A percentile compares a stretch with the other conserved stretches of the same genome.
These are phyloP conservation scores for Brienomyrus brachyistius DNA, from an alignment of 2,113 vertebrate species.

Conservation along the genomic window DNA sequence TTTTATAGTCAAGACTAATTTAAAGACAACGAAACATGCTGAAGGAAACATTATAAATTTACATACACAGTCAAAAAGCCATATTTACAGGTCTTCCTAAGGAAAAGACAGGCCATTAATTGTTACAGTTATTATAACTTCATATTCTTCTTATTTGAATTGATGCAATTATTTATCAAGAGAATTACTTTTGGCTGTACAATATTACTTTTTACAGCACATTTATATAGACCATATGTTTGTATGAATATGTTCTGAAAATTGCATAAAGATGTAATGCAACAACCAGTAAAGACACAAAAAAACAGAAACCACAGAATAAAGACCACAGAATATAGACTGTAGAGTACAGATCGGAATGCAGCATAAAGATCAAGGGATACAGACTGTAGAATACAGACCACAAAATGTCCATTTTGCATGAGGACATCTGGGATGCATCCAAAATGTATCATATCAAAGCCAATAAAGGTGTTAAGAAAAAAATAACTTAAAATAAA, in stretches of 20 bases:
- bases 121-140: neutral
- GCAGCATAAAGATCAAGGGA: no score
- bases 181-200: neutral
- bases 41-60: neutral
- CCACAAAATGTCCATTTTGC: neutral
- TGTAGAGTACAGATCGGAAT: no score
- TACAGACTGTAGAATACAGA: no score
- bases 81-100: neutral
- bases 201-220: neutral
- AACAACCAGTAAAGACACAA: neutral
- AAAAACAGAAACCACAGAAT: neutral
- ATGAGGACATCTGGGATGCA: neutral
- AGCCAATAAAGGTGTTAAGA: neutral
- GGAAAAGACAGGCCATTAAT: neutral
- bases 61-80: neutral
- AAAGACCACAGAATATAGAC: neutral
- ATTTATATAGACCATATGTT: neutral
- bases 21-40: neutral
- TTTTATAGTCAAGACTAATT: neutral
- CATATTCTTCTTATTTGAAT: neutral
- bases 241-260: neutral
- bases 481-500: neutral
- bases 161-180: neutral
- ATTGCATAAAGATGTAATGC: neutral
- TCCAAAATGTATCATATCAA: neutral